phyloP scores from a whole-genome alignment of 1,140 invertebrate species.

The Phenacoccus solenopsis region DNA sequence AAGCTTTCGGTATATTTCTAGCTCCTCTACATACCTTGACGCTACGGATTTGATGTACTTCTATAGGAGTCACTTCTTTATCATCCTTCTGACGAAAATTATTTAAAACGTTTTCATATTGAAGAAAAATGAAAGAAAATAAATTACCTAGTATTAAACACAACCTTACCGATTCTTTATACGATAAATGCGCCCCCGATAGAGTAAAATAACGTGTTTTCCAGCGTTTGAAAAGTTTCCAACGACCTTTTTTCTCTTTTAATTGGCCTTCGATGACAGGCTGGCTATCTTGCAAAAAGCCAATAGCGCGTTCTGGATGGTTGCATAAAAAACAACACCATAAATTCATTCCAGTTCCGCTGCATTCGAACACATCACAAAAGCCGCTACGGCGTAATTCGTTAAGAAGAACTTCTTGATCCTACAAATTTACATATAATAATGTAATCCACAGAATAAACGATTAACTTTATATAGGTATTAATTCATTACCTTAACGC shows the following conservation, averaged over 20 bases:
- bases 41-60: slow-evolving; percentile 81
- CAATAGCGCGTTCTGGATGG: slow-evolving; percentile 73
- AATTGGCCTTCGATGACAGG: slow-evolving; percentile 79
- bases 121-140: not conserved
- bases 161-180: slow-evolving; percentile 62
- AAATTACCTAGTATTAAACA: too few relatives aligned
- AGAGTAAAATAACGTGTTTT: slow-evolving; percentile 85
- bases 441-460: too few relatives aligned
- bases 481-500: slow-evolving; percentile 48
- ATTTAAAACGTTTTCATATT: not conserved
- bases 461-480: not conserved
- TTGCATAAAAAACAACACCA: slow-evolving; percentile 87
- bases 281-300: slow-evolving; percentile 58
- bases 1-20: slow-evolving; percentile 83
- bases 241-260: slow-evolving; percentile 89
- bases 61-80: slow-evolving; percentile 44
- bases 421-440: too few relatives aligned
- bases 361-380: slow-evolving; percentile 82
- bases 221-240: slow-evolving; percentile 82
- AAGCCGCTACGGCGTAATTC: slow-evolving; percentile 76
- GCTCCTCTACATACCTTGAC: slow-evolving; percentile 76
- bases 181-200: slow-evolving; percentile 77
- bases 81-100: slow-evolving; percentile 39
- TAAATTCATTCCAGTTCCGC: slow-evolving; percentile 37
- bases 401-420: slow-evolving; percentile 69